Evolutionary conservation across 2,113 vertebrate genomes (phyloP), one percentile per base, ranked within the genome.

Genomic region (Microtus pennsylvanicus): DNA sequence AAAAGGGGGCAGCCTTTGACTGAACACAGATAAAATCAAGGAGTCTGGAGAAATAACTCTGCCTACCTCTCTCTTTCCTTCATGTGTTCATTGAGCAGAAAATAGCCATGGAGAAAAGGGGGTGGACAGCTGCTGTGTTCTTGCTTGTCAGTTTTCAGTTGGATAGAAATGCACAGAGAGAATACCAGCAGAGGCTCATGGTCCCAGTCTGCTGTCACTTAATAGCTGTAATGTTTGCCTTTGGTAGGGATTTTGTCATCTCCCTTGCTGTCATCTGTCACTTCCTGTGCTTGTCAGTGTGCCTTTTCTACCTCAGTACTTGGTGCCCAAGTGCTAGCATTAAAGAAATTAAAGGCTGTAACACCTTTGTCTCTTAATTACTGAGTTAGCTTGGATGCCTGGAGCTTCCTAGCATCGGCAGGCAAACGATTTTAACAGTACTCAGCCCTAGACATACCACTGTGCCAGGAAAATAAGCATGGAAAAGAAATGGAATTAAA

Each of bases 221-320:
- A 91, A 91, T 91, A 94, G 83, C 95, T 93, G 90, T 47, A 65
- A 3, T 91, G 78, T 93, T 94, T 95, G 92, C 72, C 92, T 94
- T 96, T 96, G 86, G 89, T 94, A 92, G 92, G 92, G 90, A 33
- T 97, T 93, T 96, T 93, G 87, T 94, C 94, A 88, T 95, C 55
- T 93, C 93, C 72, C 76, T 95, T 95, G 92, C 70, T 97, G 80
- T 95, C 90, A 87, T 88, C 95, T 97, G 96, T 94, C 94, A 96
- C 22, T 93, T 91, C 8, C 1, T 38, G 17, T 76, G 87, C 50
- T 81, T 97, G 88, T 92, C 88, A 94, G 10, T 94, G 19, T 1
- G 2, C 30, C 42, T 95, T 50, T 69, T n/a, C 42, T 87, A 89
- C 47, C 58, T 92, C n/a, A 70, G n/a, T 92, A 92, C 80, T 92